A percentile compares a stretch with the other conserved stretches of the same genome.
Evolutionary conservation across 2,888 invertebrate species (phyloP).

Genomic region (Eueremaeus valkanovi): DNA sequence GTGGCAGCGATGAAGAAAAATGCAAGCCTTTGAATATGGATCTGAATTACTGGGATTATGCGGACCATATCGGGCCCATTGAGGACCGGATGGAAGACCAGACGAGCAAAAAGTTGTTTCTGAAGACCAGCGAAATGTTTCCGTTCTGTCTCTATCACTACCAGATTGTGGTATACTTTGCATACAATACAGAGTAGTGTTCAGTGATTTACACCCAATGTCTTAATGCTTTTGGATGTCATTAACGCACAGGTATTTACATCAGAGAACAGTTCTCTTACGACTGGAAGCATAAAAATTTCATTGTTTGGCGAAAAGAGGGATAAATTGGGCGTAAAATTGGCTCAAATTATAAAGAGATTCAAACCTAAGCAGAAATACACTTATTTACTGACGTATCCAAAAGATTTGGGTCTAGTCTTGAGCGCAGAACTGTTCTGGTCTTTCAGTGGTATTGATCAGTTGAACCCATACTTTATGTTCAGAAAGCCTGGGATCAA

Average conservation of each 20-base stretch:
- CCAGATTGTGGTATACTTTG: constrained; percentile 8
- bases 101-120: not conserved
- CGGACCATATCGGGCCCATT: not conserved
- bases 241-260: not conserved
- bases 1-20: constrained; percentile 15
- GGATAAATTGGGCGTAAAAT: constrained; percentile 13
- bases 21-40: constrained; percentile 21
- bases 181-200: not conserved
- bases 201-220: not conserved
- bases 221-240: not conserved
- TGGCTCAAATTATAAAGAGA: constrained; percentile 10
- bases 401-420: constrained; percentile 36
- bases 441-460: constrained; percentile 26
- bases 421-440: constrained; percentile 3
- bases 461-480: constrained; percentile 1
- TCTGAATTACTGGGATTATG: constrained; percentile 27
- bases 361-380: constrained; percentile 20
- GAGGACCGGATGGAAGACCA: not conserved
- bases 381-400: constrained; percentile 36
- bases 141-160: constrained; percentile 32
- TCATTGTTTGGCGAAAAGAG: constrained; percentile 27
- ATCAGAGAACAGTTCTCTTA: constrained; percentile 13
- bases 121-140: constrained; percentile 14
- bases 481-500: constrained; percentile 5
- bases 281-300: constrained; percentile 10